Conservation (phyloP, 2,797 vertebrate species). For the Todus mexicanus region DNA sequence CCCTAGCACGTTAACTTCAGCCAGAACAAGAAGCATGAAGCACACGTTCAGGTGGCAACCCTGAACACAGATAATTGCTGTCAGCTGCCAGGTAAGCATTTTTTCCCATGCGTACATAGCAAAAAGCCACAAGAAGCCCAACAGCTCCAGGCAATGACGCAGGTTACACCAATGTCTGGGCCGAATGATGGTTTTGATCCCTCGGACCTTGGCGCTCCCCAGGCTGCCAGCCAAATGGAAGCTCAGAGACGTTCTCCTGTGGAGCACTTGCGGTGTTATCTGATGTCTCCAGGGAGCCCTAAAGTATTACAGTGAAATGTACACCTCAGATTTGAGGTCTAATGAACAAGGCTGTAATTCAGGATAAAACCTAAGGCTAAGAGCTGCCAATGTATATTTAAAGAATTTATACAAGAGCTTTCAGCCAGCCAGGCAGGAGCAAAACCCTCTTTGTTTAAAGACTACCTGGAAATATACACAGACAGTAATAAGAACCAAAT, state of each 20-base stretch:
- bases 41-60: neutral
- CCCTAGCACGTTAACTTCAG: neutral
- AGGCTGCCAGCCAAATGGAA: neutral
- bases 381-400: conserved; percentile 7
- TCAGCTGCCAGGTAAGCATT: neutral
- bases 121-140: neutral
- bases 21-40: neutral
- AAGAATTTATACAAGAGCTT: neutral
- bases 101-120: neutral
- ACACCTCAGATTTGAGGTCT: conserved; percentile 1
- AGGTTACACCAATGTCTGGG: neutral
- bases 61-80: neutral
- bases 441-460: neutral
- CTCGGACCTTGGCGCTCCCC: neutral
- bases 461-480: neutral
- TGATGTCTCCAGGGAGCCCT: conserved; percentile 16
- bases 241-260: neutral
- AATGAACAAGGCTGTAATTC: conserved; percentile 11
- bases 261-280: neutral
- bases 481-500: neutral
- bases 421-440: neutral
- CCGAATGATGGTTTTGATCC: neutral
- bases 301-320: neutral
- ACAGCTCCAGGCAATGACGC: neutral
- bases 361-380: neutral